Percentiles rank a stretch among this genome's conserved stretches.
phyloP scores from a whole-genome alignment of 1,140 invertebrate species.

The Brachionus rubens region DNA sequence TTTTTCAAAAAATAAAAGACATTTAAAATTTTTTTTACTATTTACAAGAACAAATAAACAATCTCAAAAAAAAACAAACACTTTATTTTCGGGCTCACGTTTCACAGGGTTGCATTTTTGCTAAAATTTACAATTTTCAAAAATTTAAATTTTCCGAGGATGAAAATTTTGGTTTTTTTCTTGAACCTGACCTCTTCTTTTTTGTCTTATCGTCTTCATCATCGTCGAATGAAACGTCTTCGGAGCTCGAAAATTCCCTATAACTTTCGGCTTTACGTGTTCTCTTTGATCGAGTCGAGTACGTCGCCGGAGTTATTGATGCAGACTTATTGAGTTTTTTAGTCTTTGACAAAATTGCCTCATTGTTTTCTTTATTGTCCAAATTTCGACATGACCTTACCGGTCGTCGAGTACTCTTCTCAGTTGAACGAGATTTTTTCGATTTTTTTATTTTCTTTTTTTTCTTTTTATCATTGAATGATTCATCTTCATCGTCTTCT shows the following conservation, averaged over 20 bases:
- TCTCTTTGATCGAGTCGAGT: constrained; percentile 29
- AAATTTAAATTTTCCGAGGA: constrained; percentile 42
- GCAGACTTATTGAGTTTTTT: not conserved
- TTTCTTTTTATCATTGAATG: not conserved
- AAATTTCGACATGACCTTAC: constrained; percentile 5
- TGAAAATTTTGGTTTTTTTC: constrained; percentile 37
- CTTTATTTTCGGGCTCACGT: too few relatives aligned
- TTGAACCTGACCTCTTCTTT: constrained; percentile 2
- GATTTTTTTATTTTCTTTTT: constrained; percentile 14
- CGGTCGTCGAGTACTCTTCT: constrained; percentile 17
- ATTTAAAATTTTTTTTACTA: too few relatives aligned
- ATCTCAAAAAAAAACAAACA: too few relatives aligned
- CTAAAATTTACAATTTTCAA: not conserved
- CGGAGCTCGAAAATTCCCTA: constrained; percentile 14
- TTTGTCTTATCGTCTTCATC: not conserved
- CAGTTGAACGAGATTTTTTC: not conserved
- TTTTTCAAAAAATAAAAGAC: too few relatives aligned
- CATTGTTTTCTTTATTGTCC: constrained; percentile 38
- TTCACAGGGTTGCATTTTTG: too few relatives aligned
- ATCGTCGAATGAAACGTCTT: not conserved
- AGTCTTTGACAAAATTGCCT: not conserved
- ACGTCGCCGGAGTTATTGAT: not conserved
- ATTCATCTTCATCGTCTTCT: not conserved
- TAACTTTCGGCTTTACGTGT: constrained; percentile 6
- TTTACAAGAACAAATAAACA: too few relatives aligned